phyloP scores from a whole-genome alignment of 2,797 vertebrate species.

The Thunnus albacares region DNA sequence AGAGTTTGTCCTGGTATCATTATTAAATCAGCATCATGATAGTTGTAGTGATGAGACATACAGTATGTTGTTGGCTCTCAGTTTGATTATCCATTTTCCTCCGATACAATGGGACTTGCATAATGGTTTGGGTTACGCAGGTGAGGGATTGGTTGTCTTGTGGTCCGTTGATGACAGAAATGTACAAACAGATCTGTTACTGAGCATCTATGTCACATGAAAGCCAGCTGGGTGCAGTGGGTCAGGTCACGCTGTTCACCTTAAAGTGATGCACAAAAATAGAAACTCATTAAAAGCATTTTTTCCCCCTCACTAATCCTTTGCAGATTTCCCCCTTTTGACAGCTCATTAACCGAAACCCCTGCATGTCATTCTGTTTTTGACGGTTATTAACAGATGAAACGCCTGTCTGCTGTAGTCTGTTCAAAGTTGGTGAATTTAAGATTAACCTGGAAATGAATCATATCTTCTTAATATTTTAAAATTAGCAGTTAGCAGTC shows the following conservation, averaged over 20 bases:
- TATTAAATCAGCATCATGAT: background rate
- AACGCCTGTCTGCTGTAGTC: constrained; percentile 5
- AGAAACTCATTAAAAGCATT: constrained; percentile 67
- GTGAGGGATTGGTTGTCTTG: constrained; percentile 17
- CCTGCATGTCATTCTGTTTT: constrained; percentile 31
- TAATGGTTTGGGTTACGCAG: constrained; percentile 20
- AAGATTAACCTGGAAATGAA: background rate
- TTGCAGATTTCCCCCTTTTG: constrained; percentile 53
- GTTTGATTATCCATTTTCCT: background rate
- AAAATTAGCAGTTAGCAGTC: background rate
- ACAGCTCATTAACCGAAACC: constrained; percentile 59
- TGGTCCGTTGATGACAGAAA: constrained; percentile 10
- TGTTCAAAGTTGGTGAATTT: background rate
- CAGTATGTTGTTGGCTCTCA: background rate
- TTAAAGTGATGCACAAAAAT: constrained; percentile 62
- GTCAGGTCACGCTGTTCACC: constrained; percentile 49
- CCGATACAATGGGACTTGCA: background rate
- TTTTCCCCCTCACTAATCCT: constrained; percentile 61
- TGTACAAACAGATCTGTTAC: constrained; percentile 42
- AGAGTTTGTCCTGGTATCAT: background rate
- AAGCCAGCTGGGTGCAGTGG: constrained; percentile 34
- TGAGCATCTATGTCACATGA: constrained; percentile 47
- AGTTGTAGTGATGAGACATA: background rate
- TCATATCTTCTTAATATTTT: background rate
- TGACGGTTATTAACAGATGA: constrained; percentile 29